Evolutionary conservation across 2,113 vertebrate species (phyloP), one percentile per base, ranked within the genome.

Genomic region (Benitochromis conjunctus): DNA sequence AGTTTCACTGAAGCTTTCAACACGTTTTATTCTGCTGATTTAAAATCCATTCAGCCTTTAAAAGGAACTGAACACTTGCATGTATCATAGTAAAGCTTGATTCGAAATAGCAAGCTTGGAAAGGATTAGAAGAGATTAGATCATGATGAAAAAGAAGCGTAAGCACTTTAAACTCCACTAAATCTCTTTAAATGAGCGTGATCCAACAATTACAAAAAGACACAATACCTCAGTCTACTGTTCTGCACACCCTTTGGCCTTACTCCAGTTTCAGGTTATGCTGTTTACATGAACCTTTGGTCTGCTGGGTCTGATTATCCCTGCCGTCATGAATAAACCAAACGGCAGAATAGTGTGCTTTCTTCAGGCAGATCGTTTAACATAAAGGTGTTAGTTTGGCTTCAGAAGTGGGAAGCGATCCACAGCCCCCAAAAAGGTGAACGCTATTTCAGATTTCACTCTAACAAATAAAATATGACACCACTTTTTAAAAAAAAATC

Each of bases 51-150:
- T 80, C 26, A 6, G 64, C 43, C n/a, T 74, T 57, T 26, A 18
- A 80, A 34, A 83, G 51, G 34, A 74, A 31, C 51, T 62, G 64
- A 87, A 56, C 58, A 81, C 51, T 78, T 69, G 54, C 18, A 48
- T 57, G 74, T 60, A 51, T 87, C 56, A 34, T 14, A 14, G 48
- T 16, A 41, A 64, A 79, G 64, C 29, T 66, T 62, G 46, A 78
- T 90, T 88, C 77, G 12, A 86, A 87, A 92, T 66, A 51, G 53
- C 31, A 76, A 81, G 79, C 41, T 84, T 46, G 36, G 64, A 64
- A 85, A 87, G 87, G 89, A 91, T 91, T 89, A 90, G 82, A 84
- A 26, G 69, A 88, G 86, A 92, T 93, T 88, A 86, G 86, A 92
- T 87, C 8, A 2, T 43, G 51, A 57, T 78, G 34, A 85, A 86